Base-by-base conservation (phyloP, 2,888 invertebrate species). In the Spicauda simplicius region DNA sequence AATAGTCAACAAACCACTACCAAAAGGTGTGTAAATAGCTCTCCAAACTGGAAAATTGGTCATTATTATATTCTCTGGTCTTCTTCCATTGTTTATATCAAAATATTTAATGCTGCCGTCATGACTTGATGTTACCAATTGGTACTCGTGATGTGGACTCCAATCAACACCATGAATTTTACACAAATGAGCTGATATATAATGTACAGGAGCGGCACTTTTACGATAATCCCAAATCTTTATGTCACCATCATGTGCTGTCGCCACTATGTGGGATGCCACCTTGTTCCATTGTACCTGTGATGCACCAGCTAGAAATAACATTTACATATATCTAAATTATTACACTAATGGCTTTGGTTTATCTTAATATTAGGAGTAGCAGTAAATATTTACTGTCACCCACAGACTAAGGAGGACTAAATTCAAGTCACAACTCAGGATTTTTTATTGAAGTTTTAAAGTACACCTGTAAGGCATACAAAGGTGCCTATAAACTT, bases 141-240 rank as follows among this genome's bases (percentile, higher is more conserved):
- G 97, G 73, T 96, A 97, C 86, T 97, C 97, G 77, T 96, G 95
- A 71, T 95, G 95, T 14, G 97, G 97, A 87, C 97, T 98, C 99
- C 99, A 99, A 85, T 99, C 98, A 45, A 99, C 95, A 56, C 98
- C 98, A 83, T 98, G 97, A 73, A 99, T 98, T 94, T 98, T 95
- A 73, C 90, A 93, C 37, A 98, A 93, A 92, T 99, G 99, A 4
- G 98, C 99, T 25, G 98, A 97, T 76, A 99, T 97, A 78, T 98
- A 99, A 81, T 98, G 97, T 3, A 98, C 95, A 0, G 99, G 98
- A 63, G 96, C 95, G 59, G 96, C 95, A 71, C 96, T 95, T 91
- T 98, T 98, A 71, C 99, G 94, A 75, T 97, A 97, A 86, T 99
- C 99, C 99, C 99, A 99, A 73, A 99, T 95, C 85, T 98, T 96